phyloP scores from a whole-genome alignment of 1,140 invertebrate genomes.

The Coenobita brevimanus region DNA sequence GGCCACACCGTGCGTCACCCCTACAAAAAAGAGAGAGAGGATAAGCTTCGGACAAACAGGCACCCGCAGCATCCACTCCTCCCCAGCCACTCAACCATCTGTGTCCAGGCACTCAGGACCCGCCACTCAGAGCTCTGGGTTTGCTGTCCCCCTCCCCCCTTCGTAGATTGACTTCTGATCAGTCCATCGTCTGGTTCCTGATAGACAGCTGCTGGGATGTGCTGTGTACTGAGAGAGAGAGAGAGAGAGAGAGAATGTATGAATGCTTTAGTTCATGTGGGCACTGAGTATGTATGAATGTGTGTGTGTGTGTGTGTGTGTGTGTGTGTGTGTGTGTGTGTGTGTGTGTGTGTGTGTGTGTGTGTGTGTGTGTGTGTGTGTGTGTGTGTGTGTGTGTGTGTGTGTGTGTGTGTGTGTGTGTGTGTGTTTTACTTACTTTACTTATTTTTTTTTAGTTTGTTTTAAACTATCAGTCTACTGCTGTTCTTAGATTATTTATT shows the following conservation, averaged over 20 bases:
- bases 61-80: not conserved
- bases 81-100: not conserved
- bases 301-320: not conserved
- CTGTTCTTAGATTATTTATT: too few species aligned
- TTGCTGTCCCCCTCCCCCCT: too few species aligned
- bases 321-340: constrained; percentile 19
- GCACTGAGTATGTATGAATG: too few species aligned
- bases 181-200: too few species aligned
- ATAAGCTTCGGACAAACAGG: not conserved
- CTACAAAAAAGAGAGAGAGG: not conserved
- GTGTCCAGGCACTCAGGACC: constrained; percentile 5
- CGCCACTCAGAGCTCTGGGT: too few species aligned
- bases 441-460: not conserved
- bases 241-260: not conserved
- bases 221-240: not conserved
- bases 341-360: constrained; percentile 37
- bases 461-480: too few species aligned
- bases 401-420: constrained; percentile 42
- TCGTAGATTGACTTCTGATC: too few species aligned
- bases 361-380: constrained; percentile 41
- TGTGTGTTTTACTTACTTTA: too few species aligned
- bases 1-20: too few species aligned
- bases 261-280: not conserved
- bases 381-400: constrained; percentile 48
- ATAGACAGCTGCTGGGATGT: too few species aligned